phyloP scores from a whole-genome alignment of 2,113 vertebrate genomes.

The Callipepla californica region DNA sequence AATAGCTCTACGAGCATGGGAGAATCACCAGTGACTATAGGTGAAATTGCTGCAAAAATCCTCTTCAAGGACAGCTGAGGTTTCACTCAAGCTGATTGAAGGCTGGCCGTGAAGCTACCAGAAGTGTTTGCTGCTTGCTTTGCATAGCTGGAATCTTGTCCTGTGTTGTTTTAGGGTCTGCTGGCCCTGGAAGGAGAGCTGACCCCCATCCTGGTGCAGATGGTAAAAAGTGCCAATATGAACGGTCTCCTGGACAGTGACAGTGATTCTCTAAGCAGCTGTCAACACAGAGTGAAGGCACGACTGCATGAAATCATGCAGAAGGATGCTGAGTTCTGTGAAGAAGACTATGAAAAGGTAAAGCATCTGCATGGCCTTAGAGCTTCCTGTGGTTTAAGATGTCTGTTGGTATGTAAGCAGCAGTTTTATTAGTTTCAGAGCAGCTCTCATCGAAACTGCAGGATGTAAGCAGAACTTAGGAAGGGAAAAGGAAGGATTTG shows the following conservation, averaged over 20 bases:
- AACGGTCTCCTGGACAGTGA: conserved; percentile 97
- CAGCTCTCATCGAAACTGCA: neutral
- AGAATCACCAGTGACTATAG: neutral
- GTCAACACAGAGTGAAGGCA: conserved; percentile 95
- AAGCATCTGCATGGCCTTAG: neutral
- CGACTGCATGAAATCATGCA: conserved; percentile 95
- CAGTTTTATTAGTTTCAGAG: neutral
- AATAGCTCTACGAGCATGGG: neutral
- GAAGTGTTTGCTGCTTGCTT: neutral
- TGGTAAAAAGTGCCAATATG: conserved; percentile 99
- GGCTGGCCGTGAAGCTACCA: neutral
- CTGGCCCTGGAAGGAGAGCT: conserved; percentile 96
- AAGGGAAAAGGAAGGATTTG: neutral
- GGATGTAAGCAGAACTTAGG: neutral
- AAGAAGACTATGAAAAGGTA: conserved; percentile 93
- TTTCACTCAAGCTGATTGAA: neutral
- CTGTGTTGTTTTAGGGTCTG: conserved; percentile 84
- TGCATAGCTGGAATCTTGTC: neutral
- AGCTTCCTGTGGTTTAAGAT: neutral
- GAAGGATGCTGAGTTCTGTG: conserved; percentile 87
- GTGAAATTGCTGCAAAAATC: neutral
- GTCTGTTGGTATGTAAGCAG: neutral
- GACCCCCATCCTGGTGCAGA: conserved; percentile 98
- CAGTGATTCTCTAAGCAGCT: conserved; percentile 94
- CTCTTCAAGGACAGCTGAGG: neutral